These are phyloP conservation scores for Oxyura jamaicensis DNA, from an alignment of 2,113 vertebrate species.

Conservation along the genomic window DNA sequence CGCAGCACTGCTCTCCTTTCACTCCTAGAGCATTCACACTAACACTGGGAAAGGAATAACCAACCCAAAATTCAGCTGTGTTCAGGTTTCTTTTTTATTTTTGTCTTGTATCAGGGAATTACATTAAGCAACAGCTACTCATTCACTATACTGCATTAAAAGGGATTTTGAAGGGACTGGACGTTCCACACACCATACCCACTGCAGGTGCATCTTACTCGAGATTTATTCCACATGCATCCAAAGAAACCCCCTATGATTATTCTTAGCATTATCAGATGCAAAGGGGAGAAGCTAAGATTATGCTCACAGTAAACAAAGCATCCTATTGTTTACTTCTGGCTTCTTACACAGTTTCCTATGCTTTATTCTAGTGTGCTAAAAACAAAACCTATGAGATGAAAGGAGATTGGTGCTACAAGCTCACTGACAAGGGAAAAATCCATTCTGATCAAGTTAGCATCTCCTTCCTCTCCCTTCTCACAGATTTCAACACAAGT, in stretches of 20 bases:
- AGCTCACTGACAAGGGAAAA: background rate
- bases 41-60: conserved; percentile 58
- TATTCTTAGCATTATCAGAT: conserved; percentile 20
- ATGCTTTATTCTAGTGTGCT: background rate
- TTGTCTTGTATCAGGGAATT: background rate
- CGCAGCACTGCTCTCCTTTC: background rate
- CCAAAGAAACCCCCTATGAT: background rate
- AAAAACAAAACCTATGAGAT: conserved; percentile 1
- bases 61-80: conserved; percentile 45
- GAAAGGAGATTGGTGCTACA: background rate
- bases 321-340: conserved; percentile 27
- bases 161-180: background rate
- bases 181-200: background rate
- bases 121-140: background rate
- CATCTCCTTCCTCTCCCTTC: background rate
- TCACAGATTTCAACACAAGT: background rate
- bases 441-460: background rate
- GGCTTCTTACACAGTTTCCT: conserved; percentile 22
- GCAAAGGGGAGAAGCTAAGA: background rate
- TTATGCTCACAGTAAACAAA: conserved; percentile 30
- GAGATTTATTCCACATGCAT: background rate
- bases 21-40: conserved; percentile 17
- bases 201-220: background rate
- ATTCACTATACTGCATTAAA: background rate
- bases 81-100: background rate